Conservation (phyloP, 2,888 invertebrate species). For the Helleia helle region DNA sequence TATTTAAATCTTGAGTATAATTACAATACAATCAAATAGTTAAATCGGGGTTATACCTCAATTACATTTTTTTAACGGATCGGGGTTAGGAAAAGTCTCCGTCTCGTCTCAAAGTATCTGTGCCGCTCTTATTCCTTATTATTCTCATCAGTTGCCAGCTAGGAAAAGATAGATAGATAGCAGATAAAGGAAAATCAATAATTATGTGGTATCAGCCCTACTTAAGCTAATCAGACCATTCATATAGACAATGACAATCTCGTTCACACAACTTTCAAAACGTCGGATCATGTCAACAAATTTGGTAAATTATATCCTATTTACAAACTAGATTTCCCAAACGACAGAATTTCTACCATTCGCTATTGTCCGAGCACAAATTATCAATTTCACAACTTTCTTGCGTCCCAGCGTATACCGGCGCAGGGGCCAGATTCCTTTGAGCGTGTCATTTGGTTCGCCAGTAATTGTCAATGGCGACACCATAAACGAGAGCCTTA, state of each 20-base stretch:
- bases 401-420: conserved; percentile 17
- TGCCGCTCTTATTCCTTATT: no score
- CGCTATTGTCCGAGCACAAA: conserved; percentile 38
- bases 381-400: conserved; percentile 52
- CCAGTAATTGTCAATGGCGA: conserved; percentile 54
- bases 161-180: no score
- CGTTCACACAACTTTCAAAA: no score
- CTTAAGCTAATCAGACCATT: no score
- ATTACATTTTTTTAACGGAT: no score
- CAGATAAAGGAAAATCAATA: no score
- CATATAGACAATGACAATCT: no score
- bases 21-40: no score
- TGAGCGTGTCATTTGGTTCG: conserved; percentile 21
- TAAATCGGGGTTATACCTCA: no score
- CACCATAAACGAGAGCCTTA: conserved; percentile 59
- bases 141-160: no score
- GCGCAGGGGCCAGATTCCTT: conserved; percentile 23
- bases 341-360: conserved; percentile 28
- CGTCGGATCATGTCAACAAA: neutral
- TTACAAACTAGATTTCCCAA: conserved; percentile 43
- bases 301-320: conserved; percentile 16
- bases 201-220: no score
- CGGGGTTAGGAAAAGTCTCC: conserved; percentile 12
- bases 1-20: neutral
- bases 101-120: no score